Conservation (phyloP, 2,888 invertebrate species). For the Drosophila mimetica region DNA sequence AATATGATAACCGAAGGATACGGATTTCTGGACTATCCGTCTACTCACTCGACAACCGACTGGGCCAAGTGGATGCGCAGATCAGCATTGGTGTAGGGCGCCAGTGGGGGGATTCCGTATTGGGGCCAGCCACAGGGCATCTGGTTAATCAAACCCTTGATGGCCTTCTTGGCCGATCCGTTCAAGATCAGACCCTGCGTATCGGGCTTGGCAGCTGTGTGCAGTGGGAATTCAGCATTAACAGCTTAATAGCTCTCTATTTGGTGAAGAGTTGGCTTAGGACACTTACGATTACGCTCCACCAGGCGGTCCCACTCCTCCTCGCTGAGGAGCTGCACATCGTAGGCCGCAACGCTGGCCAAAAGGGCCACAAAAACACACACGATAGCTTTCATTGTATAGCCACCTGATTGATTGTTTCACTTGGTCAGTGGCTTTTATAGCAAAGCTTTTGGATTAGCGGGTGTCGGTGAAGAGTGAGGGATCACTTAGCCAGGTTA, state of each 20-base stretch:
- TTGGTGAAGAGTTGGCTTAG: background rate
- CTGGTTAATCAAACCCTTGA: slow-evolving; percentile 66
- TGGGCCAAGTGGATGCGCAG: slow-evolving; percentile 65
- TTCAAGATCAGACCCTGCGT: slow-evolving; percentile 73
- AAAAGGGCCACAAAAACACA: slow-evolving; percentile 64
- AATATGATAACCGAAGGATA: background rate
- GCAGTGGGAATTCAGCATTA: background rate
- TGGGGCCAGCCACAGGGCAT: slow-evolving; percentile 82
- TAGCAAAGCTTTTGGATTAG: slow-evolving; percentile 38
- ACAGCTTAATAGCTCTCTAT: background rate
- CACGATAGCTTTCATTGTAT: slow-evolving; percentile 61
- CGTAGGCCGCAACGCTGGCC: slow-evolving; percentile 66
- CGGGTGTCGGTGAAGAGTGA: background rate
- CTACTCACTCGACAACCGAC: slow-evolving; percentile 76
- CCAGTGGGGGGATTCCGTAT: slow-evolving; percentile 79
- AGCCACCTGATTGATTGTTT: slow-evolving; percentile 25
- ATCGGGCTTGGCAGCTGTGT: slow-evolving; percentile 58
- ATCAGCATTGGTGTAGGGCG: slow-evolving; percentile 81
- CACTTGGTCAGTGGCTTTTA: slow-evolving; percentile 58
- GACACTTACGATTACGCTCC: slow-evolving; percentile 64
- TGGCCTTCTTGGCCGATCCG: slow-evolving; percentile 70
- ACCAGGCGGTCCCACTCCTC: slow-evolving; percentile 65
- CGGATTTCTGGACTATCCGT: too few species aligned
- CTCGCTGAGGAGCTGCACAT: slow-evolving; percentile 64
- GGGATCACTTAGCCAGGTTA: background rate